Evolutionary conservation across 1,140 invertebrate species (phyloP).

Genomic region (Nebria ingens): DNA sequence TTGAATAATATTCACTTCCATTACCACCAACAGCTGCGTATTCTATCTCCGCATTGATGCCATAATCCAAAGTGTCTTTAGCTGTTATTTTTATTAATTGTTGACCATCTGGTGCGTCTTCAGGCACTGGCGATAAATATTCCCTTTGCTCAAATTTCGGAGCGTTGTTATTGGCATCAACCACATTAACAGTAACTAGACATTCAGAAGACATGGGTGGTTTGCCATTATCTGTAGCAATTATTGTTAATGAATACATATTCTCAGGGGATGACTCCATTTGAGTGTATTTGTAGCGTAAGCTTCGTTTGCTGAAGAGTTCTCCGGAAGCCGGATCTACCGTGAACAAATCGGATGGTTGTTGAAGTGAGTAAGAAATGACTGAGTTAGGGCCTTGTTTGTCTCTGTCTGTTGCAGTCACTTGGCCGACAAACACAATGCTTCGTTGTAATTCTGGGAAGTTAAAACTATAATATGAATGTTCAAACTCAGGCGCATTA

Average conservation of each 20-base stretch:
- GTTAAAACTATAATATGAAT: conserved; percentile 79
- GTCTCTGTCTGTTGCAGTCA: conserved; percentile 77
- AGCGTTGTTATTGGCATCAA: conserved; percentile 82
- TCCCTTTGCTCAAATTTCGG: conserved; percentile 64
- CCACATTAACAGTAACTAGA: conserved; percentile 74
- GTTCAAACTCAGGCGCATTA: conserved; percentile 84
- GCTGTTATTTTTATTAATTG: conserved; percentile 62
- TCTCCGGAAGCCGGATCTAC: conserved; percentile 85
- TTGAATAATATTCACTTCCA: conserved; percentile 61
- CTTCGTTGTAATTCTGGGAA: conserved; percentile 74
- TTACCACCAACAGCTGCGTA: conserved; percentile 72
- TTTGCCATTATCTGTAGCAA: conserved; percentile 87
- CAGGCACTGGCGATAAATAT: conserved; percentile 74
- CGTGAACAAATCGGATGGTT: conserved; percentile 82
- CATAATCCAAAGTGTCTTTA: conserved; percentile 65
- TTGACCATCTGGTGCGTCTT: conserved; percentile 59
- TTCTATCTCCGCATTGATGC: conserved; percentile 78
- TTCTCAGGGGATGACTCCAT: conserved; percentile 75
- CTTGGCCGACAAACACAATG: conserved; percentile 76
- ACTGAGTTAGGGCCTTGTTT: conserved; percentile 91
- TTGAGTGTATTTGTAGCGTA: conserved; percentile 73
- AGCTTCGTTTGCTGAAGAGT: conserved; percentile 71
- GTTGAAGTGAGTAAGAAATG: conserved; percentile 81
- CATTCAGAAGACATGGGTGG: conserved; percentile 80
- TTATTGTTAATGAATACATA: conserved; percentile 68